A percentile compares a stretch with the other conserved stretches of the same genome.
phyloP scores from a whole-genome alignment of 2,888 invertebrate genomes.

The Lysandra bellargus region DNA sequence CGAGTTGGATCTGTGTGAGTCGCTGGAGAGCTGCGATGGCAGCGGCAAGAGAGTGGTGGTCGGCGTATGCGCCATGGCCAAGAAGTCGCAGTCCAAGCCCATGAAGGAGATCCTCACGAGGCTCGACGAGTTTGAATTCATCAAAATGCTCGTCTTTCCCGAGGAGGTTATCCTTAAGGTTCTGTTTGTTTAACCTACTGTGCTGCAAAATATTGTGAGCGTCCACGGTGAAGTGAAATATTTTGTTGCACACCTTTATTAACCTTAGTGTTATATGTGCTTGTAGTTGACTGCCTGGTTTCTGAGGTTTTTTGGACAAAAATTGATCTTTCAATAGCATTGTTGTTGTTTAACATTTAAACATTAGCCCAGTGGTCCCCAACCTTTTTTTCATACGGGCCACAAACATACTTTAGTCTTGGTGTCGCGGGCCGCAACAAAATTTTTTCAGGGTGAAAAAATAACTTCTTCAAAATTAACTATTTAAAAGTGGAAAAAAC shows the following conservation, averaged over 20 bases:
- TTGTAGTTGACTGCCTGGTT: not conserved
- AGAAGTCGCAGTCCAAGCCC: constrained; percentile 99
- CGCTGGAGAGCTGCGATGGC: constrained; percentile 82
- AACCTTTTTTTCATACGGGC: too few species aligned
- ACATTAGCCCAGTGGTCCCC: too few species aligned
- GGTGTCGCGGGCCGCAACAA: too few species aligned
- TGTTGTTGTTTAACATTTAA: not conserved
- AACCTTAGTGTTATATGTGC: not conserved
- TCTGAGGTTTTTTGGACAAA: not conserved
- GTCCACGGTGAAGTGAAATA: constrained; percentile 34
- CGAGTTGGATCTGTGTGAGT: constrained; percentile 88
- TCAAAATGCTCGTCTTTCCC: constrained; percentile 95
- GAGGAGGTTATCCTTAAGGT: constrained; percentile 98
- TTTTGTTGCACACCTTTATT: constrained; percentile 46
- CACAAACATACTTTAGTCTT: too few species aligned
- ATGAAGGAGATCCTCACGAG: constrained; percentile 99
- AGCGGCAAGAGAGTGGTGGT: constrained; percentile 95
- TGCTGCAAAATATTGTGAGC: constrained; percentile 67
- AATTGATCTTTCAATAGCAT: not conserved
- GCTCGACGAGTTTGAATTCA: constrained; percentile 97
- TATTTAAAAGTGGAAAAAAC: too few species aligned
- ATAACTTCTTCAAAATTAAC: too few species aligned
- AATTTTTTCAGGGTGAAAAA: too few species aligned
- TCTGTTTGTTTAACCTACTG: constrained; percentile 75
- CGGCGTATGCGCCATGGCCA: constrained; percentile 99